Percentiles rank a stretch among this genome's conserved stretches.
Conservation (phyloP, 2,888 invertebrate species). For the Prosapia bicincta region DNA sequence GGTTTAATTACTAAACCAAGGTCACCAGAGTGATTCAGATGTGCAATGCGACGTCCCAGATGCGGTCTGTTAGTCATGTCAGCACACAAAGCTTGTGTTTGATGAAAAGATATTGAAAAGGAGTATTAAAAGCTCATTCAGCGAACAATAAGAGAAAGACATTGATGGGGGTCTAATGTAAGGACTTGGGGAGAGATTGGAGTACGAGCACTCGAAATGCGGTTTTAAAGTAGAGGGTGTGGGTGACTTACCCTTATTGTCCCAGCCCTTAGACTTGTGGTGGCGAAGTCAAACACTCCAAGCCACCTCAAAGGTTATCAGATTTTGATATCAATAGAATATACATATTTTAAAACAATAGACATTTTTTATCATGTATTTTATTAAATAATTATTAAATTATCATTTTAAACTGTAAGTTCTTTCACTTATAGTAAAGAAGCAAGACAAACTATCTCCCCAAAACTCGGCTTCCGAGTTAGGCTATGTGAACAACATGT, state of each 20-base stretch:
- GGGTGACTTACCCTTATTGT: neutral
- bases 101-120: slow-evolving; percentile 1
- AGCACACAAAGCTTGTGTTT: neutral
- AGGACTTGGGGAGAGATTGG: neutral
- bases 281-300: neutral
- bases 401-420: too few species aligned
- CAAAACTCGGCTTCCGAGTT: too few species aligned
- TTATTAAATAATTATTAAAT: too few species aligned
- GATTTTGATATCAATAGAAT: too few species aligned
- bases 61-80: neutral
- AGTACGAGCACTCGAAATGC: neutral
- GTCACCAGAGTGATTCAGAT: neutral
- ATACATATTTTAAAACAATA: too few species aligned
- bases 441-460: too few species aligned
- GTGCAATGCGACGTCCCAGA: neutral
- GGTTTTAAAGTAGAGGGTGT: neutral
- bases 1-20: neutral
- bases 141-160: neutral
- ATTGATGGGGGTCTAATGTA: neutral
- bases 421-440: too few species aligned
- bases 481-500: too few species aligned
- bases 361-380: too few species aligned
- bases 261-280: neutral
- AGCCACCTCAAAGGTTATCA: too few species aligned
- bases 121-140: neutral